Conservation (phyloP, 2,113 vertebrate genomes). For the Etia nguti region DNA sequence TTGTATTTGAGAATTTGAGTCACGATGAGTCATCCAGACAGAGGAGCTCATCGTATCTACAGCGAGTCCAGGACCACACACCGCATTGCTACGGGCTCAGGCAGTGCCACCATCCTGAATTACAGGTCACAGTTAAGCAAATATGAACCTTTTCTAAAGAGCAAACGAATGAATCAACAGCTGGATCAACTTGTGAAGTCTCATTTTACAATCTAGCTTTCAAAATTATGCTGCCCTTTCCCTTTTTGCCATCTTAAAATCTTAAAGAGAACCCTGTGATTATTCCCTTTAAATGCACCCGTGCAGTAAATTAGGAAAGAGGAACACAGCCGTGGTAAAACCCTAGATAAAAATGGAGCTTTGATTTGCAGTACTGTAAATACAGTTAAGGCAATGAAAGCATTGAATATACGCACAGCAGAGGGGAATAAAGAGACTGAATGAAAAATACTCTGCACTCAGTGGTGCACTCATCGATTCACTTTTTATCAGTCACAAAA, state of each 20-base stretch:
- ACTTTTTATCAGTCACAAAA: neutral
- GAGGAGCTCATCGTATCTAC: neutral
- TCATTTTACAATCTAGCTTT: neutral
- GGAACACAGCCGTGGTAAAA: neutral
- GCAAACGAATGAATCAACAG: neutral
- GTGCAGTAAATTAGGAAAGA: neutral
- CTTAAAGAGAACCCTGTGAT: neutral
- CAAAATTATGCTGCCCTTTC: neutral
- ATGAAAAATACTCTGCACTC: neutral
- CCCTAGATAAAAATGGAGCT: neutral
- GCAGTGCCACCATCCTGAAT: neutral
- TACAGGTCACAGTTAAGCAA: neutral
- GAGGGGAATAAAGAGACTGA: neutral
- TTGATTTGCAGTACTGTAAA: neutral
- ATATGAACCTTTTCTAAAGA: neutral
- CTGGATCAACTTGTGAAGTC: neutral
- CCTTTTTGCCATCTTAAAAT: neutral
- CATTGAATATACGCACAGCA: neutral
- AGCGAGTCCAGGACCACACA: slow-evolving; percentile 2
- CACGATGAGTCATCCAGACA: slow-evolving; percentile 13
- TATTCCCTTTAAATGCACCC: neutral
- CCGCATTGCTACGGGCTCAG: neutral
- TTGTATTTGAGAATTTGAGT: slow-evolving; percentile 16
- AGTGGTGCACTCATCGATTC: neutral
- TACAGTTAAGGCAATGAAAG: neutral